phyloP scores from a whole-genome alignment of 2,888 invertebrate genomes.

The Mantis religiosa region DNA sequence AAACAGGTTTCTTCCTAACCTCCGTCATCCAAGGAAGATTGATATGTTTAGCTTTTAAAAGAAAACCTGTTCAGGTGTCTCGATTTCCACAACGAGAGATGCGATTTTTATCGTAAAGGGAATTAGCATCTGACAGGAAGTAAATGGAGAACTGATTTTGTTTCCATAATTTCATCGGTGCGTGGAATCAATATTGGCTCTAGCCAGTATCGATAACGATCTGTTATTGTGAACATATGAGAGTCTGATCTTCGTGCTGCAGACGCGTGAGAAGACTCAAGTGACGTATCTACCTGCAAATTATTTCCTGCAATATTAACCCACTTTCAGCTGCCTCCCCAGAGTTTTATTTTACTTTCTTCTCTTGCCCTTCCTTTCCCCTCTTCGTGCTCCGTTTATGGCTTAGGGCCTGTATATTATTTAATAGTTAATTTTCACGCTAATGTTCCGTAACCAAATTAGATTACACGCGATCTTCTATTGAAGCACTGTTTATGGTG shows the following conservation, averaged over 20 bases:
- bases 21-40: background rate
- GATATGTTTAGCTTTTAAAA: background rate
- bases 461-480: background rate
- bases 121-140: background rate
- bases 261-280: background rate
- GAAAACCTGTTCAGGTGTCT: background rate
- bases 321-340: background rate
- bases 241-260: background rate
- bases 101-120: background rate
- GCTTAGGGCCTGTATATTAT: background rate
- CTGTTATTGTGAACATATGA: background rate
- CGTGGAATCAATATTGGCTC: background rate
- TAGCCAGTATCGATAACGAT: background rate
- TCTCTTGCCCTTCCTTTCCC: background rate
- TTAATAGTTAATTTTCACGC: background rate
- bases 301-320: background rate
- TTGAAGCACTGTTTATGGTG: background rate
- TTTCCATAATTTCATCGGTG: background rate
- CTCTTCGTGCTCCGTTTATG: too few relatives aligned
- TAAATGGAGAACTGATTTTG: background rate
- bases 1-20: background rate
- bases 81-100: background rate
- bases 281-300: background rate
- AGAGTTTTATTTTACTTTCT: background rate
- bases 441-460: background rate